Base-by-base conservation (phyloP, 2,113 vertebrate species). In the Lanius collurio region DNA sequence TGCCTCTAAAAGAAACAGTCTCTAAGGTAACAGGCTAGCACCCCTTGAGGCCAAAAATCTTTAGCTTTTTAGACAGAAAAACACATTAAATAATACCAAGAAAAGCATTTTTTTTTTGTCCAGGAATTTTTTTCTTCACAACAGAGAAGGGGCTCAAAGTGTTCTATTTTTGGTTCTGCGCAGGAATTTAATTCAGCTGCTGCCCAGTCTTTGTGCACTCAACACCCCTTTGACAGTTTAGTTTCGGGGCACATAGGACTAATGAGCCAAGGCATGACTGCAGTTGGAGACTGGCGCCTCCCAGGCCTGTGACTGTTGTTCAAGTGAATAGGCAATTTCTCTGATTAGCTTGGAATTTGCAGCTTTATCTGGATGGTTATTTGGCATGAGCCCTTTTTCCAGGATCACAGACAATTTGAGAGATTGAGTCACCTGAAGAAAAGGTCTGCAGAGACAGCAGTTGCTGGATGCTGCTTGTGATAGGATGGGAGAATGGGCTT, bases 1-100 rank as follows among this genome's bases (percentile, higher is more conserved):
- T 96, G 95, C 96, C 93, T 98, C 94, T 87, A 97, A 97, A 98
- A 97, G 97, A 97, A 97, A 97, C 90, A 97, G 97, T 97, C 97
- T 98, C 98, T 95, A 96, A 97, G 97, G 97, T 94, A 97, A 98
- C 97, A 97, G 97, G 93, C 97, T 90, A 97, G 96, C 93, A 97
- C 97, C 96, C 97, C 94, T 97, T 64, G 82, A 97, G 97, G 96
- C 97, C 97, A 97, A 97, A 97, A 97, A 96, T 96, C 94, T 85
- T 84, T 95, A 94, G 90, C 93, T 91, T 96, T 96, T 98, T 93
- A 94, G 94, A 94, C 79, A 94, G 95, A 94, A 96, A 95, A 95
- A 96, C 30, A 79, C 81, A 93, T 93, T 90, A 97, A 97, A 94
- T 97, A 96, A 95, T 95, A 95, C 86, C 83, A 94, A 92, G 81